Conservation (phyloP, 1,140 invertebrate species). For the Caerostris darwini region DNA sequence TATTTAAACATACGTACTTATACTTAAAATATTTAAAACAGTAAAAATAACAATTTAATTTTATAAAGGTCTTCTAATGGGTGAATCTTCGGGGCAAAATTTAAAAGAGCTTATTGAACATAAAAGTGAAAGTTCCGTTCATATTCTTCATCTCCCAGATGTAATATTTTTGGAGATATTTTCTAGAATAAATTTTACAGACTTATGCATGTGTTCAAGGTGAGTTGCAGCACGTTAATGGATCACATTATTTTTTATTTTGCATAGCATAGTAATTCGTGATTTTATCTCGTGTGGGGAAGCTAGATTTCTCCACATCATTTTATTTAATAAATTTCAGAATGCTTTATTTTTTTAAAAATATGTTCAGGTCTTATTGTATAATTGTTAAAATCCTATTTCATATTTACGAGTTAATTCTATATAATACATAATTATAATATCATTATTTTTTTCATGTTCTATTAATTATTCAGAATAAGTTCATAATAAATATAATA, state of each 20-base stretch:
- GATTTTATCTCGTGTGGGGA: neutral
- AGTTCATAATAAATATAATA: too few relatives aligned
- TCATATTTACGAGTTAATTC: neutral
- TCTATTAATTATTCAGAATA: too few relatives aligned
- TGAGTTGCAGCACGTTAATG: neutral
- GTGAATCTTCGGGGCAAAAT: neutral
- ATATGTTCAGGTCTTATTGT: neutral
- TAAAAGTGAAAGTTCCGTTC: neutral
- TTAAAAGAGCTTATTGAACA: neutral
- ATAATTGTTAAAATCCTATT: neutral
- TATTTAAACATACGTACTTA: too few relatives aligned
- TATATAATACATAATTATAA: too few relatives aligned
- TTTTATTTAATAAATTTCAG: neutral
- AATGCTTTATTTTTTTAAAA: neutral
- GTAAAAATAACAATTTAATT: too few relatives aligned
- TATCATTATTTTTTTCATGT: too few relatives aligned
- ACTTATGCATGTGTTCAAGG: conserved; percentile 43
- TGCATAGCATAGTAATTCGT: neutral
- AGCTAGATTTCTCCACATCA: neutral
- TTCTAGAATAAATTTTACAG: conserved; percentile 15
- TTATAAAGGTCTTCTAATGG: neutral
- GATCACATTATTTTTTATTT: neutral
- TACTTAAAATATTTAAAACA: too few relatives aligned
- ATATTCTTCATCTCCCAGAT: conserved; percentile 34
- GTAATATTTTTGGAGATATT: conserved; percentile 10